Conservation (phyloP, 2,888 invertebrate species). For the Lissonota sp. region DNA sequence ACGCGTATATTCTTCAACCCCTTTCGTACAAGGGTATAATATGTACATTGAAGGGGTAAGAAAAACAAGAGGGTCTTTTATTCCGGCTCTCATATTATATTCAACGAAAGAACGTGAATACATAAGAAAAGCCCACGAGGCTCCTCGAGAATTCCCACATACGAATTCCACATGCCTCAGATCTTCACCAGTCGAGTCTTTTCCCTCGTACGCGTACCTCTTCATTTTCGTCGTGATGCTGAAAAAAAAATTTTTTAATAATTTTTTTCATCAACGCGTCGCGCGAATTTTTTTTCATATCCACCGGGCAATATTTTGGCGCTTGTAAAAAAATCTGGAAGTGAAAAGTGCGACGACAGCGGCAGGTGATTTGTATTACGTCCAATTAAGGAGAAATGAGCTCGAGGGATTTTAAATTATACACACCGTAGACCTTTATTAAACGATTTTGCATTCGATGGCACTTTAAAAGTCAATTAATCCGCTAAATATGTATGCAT, state of each 20-base stretch:
- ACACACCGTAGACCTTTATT: conserved; percentile 19
- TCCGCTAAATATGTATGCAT: conserved; percentile 36
- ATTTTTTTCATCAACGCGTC: neutral
- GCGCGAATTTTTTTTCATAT: conserved; percentile 7
- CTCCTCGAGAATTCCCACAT: conserved; percentile 52
- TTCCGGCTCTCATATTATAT: conserved; percentile 47
- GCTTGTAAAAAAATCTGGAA: conserved; percentile 55
- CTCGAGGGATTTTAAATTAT: conserved; percentile 12
- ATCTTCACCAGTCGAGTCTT: conserved; percentile 38
- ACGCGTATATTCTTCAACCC: conserved; percentile 26
- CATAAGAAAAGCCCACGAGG: conserved; percentile 45
- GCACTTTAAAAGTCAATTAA: conserved; percentile 43
- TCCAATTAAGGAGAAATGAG: conserved; percentile 50
- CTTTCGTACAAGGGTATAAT: conserved; percentile 7
- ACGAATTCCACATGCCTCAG: conserved; percentile 24
- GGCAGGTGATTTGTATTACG: conserved; percentile 50
- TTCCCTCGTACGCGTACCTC: conserved; percentile 58
- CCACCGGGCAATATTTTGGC: neutral
- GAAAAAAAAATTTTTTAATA: conserved; percentile 2
- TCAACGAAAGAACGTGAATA: conserved; percentile 48
- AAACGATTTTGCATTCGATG: conserved; percentile 35
- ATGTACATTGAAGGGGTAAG: conserved; percentile 40
- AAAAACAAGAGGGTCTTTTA: conserved; percentile 55
- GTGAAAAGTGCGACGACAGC: conserved; percentile 17
- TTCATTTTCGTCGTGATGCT: conserved; percentile 15